Evolutionary conservation across 2,113 vertebrate species (phyloP).

Genomic region (Peromyscus polionotus): DNA sequence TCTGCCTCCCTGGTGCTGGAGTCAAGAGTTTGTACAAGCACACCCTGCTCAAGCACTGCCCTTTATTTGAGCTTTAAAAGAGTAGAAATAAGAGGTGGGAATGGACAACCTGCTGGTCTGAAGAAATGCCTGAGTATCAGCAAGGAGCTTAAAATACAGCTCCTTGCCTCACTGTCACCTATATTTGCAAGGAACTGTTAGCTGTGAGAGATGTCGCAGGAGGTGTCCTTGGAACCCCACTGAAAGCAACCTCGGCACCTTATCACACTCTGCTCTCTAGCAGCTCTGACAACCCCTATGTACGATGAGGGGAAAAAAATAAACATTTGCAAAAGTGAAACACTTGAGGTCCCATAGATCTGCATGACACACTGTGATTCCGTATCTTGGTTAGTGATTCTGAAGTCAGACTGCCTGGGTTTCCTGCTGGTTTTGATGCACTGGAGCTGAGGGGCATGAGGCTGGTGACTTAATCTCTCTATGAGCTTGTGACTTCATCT

Average conservation of each 20-base stretch:
- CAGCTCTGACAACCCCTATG: neutral
- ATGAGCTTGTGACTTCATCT: neutral
- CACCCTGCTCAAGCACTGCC: neutral
- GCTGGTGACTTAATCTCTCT: constrained; percentile 3
- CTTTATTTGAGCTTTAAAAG: constrained; percentile 16
- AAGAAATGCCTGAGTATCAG: neutral
- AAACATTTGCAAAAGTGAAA: neutral
- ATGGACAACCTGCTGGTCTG: neutral
- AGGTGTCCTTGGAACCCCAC: neutral
- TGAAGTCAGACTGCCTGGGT: neutral
- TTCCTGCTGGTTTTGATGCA: neutral
- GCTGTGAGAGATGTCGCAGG: constrained; percentile 37
- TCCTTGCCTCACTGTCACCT: neutral
- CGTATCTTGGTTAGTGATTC: neutral
- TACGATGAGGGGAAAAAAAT: neutral
- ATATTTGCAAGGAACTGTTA: neutral
- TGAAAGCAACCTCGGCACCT: neutral
- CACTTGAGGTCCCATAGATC: neutral
- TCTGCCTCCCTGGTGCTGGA: neutral
- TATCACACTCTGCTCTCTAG: neutral
- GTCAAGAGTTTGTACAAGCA: neutral
- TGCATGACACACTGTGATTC: neutral
- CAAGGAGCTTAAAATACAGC: neutral
- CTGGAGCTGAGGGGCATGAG: neutral
- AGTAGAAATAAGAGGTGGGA: neutral